Evolutionary conservation across 2,797 vertebrate genomes (phyloP), one percentile per base, ranked within the genome.

Genomic region (Galago senegalensis): DNA sequence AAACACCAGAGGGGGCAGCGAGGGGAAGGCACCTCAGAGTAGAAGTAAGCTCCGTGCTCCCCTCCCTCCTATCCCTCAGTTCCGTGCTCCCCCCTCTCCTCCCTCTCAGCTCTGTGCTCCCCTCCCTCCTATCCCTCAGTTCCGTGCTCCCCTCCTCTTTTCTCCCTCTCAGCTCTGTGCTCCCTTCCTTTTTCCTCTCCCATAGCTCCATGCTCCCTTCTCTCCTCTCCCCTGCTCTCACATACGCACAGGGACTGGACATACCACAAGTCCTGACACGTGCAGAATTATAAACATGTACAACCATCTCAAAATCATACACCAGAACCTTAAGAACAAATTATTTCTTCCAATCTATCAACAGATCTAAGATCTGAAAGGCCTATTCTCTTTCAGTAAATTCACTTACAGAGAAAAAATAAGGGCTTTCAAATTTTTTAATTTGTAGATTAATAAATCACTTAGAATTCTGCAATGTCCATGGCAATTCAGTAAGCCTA

Each of bases 191-290:
- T 7, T 43, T 43, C 40, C 49, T 49, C 9, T 46, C 46, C 46
- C 27, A 43, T 43, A 43, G 40, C 40, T 43, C 40, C 40, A 43
- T 43, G 40, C 5, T 10, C 29, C 14, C 25, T 46, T 37, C 23
- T 3, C 46, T 20, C 29, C 1, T 18, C 5, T 11, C 31, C 14
- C 25, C 58, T 37, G 18, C 3, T 31, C 46, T 20, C 65, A 70
- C 17, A 13, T 4, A 7, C 0, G 16, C 34, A 46, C 13, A 5
- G 0, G 29, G 7, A 16, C 31, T 1, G 1, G 7, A 7, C 53
- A 37, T n/a, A 49, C 0, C 2, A 2, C 14, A 27, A 5, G 31
- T 0, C 6, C 6, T 16, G 5, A 7, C 11, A 1, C 14, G 43
- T 12, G 20, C 56, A 20, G 3, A 6, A 40, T 14, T 7, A 8